Evolutionary conservation across 2,797 vertebrate species (phyloP).

Genomic region (Tangara arthus): DNA sequence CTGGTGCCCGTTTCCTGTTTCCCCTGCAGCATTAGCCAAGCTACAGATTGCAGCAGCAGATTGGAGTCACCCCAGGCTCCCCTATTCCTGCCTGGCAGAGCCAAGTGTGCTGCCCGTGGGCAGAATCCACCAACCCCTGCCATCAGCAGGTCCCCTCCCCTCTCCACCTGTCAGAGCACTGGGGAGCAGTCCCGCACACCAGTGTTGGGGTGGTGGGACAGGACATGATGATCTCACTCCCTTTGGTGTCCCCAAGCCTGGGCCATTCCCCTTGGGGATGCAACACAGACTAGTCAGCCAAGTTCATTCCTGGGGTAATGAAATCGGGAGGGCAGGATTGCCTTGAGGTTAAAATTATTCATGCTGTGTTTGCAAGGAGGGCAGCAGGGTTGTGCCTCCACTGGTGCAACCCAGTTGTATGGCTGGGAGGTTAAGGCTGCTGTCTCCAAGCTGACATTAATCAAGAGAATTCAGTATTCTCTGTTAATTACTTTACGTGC

Average conservation of each 20-base stretch:
- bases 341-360: constrained; percentile 20
- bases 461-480: constrained; percentile 34
- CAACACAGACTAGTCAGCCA: background rate
- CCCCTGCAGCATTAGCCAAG: background rate
- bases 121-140: background rate
- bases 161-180: background rate
- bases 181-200: rapidly evolving
- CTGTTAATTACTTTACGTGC: background rate
- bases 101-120: background rate
- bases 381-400: background rate
- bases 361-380: background rate
- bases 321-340: background rate
- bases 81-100: background rate
- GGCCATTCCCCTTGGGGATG: background rate
- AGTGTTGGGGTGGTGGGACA: rapidly evolving
- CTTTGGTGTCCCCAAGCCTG: background rate
- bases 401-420: background rate
- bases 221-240: background rate
- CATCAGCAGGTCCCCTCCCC: background rate
- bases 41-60: constrained; percentile 3
- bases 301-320: constrained; percentile 23
- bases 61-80: background rate
- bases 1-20: constrained; percentile 15
- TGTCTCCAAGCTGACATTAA: constrained; percentile 37
- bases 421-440: background rate